Evolutionary conservation across 2,888 invertebrate species (phyloP).

Genomic region (Epistrophe grossulariae): DNA sequence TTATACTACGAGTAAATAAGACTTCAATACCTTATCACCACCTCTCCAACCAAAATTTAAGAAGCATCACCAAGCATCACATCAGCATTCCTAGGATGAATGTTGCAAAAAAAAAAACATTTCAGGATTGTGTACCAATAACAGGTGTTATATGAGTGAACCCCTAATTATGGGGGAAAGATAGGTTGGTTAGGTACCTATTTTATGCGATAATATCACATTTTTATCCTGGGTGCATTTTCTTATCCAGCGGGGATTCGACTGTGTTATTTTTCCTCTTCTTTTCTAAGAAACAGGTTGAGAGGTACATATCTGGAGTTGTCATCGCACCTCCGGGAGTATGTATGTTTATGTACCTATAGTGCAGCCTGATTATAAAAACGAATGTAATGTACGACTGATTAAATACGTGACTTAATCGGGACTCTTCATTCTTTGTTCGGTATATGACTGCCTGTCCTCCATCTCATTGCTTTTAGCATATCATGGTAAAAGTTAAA

Average conservation of each 20-base stretch:
- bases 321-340: conserved; percentile 57
- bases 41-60: too few species aligned
- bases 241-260: conserved; percentile 43
- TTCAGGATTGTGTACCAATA: conserved; percentile 50
- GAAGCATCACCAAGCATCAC: conserved; percentile 17
- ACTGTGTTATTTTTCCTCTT: neutral
- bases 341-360: conserved; percentile 7
- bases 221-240: conserved; percentile 65
- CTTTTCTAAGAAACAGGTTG: conserved; percentile 63
- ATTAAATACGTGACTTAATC: conserved; percentile 83
- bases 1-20: conserved; percentile 28
- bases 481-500: conserved; percentile 48
- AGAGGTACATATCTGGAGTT: conserved; percentile 60
- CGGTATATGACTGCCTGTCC: conserved; percentile 40
- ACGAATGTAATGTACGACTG: conserved; percentile 80
- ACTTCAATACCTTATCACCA: conserved; percentile 34
- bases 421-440: conserved; percentile 68
- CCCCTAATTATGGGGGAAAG: conserved; percentile 39
- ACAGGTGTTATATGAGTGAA: conserved; percentile 58
- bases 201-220: conserved; percentile 66
- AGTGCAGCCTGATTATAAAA: conserved; percentile 76
- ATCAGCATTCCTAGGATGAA: conserved; percentile 30
- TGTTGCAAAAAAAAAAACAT: conserved; percentile 2
- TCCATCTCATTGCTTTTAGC: conserved; percentile 60
- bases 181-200: conserved; percentile 20